Percentiles rank a stretch among this genome's conserved stretches.
Conservation (phyloP, 2,113 vertebrate genomes). For the Coturnix japonica region DNA sequence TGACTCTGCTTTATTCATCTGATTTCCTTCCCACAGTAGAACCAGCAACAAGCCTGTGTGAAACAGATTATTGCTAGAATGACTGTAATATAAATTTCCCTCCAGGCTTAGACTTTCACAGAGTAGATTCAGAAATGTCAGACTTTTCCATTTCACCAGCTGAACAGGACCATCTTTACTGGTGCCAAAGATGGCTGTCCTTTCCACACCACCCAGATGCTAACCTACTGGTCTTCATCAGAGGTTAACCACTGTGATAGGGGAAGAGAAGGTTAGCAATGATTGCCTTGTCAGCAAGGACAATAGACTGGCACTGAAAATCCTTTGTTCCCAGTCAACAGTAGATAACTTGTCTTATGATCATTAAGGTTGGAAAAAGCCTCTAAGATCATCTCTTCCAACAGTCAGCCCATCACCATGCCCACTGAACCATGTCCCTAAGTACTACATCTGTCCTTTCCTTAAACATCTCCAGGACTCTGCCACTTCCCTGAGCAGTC, state of each 20-base stretch:
- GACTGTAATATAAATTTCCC: not conserved
- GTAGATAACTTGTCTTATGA: not conserved
- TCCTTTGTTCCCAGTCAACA: not conserved
- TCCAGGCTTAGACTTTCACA: not conserved
- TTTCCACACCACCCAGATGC: not conserved
- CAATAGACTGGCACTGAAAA: not conserved
- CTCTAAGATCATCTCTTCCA: too few relatives aligned
- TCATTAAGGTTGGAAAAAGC: not conserved
- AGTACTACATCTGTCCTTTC: too few relatives aligned
- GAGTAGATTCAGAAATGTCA: not conserved
- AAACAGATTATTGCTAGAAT: not conserved
- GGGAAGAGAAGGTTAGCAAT: not conserved
- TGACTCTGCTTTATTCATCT: not conserved
- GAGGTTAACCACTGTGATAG: not conserved
- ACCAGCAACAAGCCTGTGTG: not conserved
- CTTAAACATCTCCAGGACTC: too few relatives aligned
- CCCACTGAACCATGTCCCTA: too few relatives aligned
- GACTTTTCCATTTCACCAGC: not conserved
- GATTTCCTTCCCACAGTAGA: not conserved
- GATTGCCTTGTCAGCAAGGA: not conserved
- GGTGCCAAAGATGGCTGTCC: not conserved
- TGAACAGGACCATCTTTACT: not conserved
- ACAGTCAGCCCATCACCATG: too few relatives aligned
- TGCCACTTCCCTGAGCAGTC: too few relatives aligned
- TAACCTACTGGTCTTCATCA: not conserved